These are phyloP conservation scores for Nannospalax galili DNA, from an alignment of 2,113 vertebrate species.

Conservation along the genomic window DNA sequence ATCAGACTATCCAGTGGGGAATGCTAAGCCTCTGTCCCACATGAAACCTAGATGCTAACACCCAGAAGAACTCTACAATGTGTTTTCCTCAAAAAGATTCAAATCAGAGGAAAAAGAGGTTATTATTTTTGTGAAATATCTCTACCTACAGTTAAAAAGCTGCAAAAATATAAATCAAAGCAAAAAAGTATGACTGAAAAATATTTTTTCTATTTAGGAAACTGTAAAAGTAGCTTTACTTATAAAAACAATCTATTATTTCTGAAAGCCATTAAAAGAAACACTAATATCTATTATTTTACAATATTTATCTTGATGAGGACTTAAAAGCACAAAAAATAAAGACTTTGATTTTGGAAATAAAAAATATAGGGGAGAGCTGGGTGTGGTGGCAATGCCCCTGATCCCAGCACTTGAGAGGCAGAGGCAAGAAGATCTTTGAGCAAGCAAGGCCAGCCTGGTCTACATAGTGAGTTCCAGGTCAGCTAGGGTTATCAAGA, in stretches of 20 bases:
- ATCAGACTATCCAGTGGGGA: background rate
- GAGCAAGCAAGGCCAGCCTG: too few relatives aligned
- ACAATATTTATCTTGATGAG: background rate
- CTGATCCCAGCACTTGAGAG: too few relatives aligned
- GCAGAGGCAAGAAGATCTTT: too few relatives aligned
- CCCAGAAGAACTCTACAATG: background rate
- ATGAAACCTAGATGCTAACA: background rate
- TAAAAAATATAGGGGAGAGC: background rate
- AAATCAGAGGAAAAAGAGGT: background rate
- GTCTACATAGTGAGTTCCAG: too few relatives aligned
- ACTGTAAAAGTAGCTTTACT: background rate
- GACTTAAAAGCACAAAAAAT: background rate
- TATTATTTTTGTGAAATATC: constrained; percentile 33
- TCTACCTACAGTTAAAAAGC: constrained; percentile 6
- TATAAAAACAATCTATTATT: constrained; percentile 38
- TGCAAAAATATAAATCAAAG: background rate
- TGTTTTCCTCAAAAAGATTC: background rate
- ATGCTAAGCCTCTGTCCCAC: background rate
- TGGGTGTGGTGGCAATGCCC: background rate
- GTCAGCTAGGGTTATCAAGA: too few relatives aligned
- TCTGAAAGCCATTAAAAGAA: constrained; percentile 42
- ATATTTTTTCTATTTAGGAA: background rate
- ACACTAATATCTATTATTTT: background rate
- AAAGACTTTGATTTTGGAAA: constrained; percentile 9
- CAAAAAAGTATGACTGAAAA: background rate